Percentiles rank a stretch among this genome's conserved stretches.
Conservation (phyloP, 1,140 invertebrate species). For the Habropoda laboriosa region DNA sequence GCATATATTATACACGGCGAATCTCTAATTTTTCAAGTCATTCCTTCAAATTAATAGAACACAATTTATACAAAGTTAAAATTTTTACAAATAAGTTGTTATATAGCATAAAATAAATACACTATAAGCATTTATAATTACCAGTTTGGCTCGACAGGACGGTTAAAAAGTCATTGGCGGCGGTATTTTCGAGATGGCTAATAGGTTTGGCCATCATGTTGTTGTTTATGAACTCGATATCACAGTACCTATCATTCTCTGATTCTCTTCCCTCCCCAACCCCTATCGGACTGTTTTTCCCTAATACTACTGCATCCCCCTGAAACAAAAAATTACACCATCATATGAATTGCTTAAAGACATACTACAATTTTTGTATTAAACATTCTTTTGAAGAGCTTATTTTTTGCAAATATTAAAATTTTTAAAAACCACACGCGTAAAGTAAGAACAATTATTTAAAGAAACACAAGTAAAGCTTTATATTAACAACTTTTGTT, state of each 20-base stretch:
- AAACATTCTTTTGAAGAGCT: too few relatives aligned
- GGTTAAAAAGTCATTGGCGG: constrained; percentile 82
- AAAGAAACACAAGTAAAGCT: too few relatives aligned
- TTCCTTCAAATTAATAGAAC: too few relatives aligned
- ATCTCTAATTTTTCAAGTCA: too few relatives aligned
- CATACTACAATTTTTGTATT: not conserved
- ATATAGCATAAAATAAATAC: not conserved
- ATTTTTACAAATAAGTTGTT: too few relatives aligned
- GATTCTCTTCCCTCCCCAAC: constrained; percentile 80
- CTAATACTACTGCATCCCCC: constrained; percentile 83
- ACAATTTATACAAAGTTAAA: too few relatives aligned
- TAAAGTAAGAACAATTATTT: too few relatives aligned
- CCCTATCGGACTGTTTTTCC: constrained; percentile 82
- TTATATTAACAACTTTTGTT: too few relatives aligned
- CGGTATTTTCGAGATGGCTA: constrained; percentile 82
- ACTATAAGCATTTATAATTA: constrained; percentile 57
- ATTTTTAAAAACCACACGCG: too few relatives aligned
- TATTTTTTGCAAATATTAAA: too few relatives aligned
- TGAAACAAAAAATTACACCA: constrained; percentile 64
- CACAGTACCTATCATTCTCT: constrained; percentile 82
- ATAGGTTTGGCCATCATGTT: constrained; percentile 82
- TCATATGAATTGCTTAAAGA: not conserved
- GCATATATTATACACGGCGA: too few relatives aligned
- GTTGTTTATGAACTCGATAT: constrained; percentile 82
- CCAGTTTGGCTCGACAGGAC: constrained; percentile 82